phyloP scores from a whole-genome alignment of 2,888 invertebrate species.

The Unio pictorum region DNA sequence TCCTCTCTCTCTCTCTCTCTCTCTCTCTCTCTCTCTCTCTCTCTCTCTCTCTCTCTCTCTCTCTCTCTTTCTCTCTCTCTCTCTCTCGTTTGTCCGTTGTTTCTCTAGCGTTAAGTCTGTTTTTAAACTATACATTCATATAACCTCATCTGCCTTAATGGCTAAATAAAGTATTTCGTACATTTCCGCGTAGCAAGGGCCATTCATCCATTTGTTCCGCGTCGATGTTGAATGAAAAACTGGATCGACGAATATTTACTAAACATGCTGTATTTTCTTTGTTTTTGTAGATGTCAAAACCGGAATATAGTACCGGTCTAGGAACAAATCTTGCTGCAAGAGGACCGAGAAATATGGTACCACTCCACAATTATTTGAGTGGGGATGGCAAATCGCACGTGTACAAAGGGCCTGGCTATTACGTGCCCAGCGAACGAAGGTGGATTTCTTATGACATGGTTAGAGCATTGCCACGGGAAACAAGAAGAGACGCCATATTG shows the following conservation, averaged over 20 bases:
- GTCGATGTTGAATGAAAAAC: too few species aligned
- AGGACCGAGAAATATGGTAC: constrained; percentile 59
- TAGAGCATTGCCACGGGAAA: constrained; percentile 44
- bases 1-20: constrained; percentile 6
- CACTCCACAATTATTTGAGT: constrained; percentile 57
- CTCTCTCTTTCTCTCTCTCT: constrained; percentile 8
- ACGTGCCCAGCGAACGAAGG: constrained; percentile 54
- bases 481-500: constrained; percentile 53
- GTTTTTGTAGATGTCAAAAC: constrained; percentile 17
- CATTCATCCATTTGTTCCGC: too few species aligned
- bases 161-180: too few species aligned
- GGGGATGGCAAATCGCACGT: constrained; percentile 61
- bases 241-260: too few species aligned
- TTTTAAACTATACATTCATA: too few species aligned
- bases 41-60: constrained; percentile 4
- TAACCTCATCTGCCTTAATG: too few species aligned
- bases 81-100: not conserved
- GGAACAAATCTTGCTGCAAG: constrained; percentile 49
- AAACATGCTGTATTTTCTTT: not conserved
- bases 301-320: constrained; percentile 46
- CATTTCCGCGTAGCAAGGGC: too few species aligned
- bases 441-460: constrained; percentile 56
- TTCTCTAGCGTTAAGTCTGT: not conserved
- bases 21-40: constrained; percentile 5
- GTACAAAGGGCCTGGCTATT: constrained; percentile 56